Conservation (phyloP, 1,140 invertebrate genomes). For the Aplysia californica region DNA sequence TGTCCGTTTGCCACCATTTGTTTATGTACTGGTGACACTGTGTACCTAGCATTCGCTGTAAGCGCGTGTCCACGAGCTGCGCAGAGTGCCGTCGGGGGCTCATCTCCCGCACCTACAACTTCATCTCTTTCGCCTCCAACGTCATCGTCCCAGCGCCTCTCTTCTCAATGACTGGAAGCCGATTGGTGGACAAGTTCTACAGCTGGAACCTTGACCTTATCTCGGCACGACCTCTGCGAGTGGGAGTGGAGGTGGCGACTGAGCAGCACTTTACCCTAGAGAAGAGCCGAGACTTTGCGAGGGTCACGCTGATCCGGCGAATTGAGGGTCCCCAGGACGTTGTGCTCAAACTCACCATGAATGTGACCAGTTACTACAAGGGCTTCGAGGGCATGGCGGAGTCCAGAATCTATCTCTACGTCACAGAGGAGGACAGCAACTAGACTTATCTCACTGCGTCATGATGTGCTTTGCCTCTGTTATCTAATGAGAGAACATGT, state of each 20-base stretch:
- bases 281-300: slow-evolving; percentile 73
- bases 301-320: slow-evolving; percentile 77
- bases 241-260: slow-evolving; percentile 42
- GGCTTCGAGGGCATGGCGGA: slow-evolving; percentile 79
- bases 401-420: slow-evolving; percentile 85
- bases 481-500: no score
- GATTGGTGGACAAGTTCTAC: slow-evolving; percentile 75
- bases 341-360: slow-evolving; percentile 87
- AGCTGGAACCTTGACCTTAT: slow-evolving; percentile 81
- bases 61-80: slow-evolving; percentile 77
- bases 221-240: slow-evolving; percentile 39
- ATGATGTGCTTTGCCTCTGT: no score
- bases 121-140: slow-evolving; percentile 88
- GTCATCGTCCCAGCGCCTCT: slow-evolving; percentile 81
- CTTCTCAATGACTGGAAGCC: slow-evolving; percentile 86
- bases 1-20: no score
- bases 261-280: slow-evolving; percentile 51
- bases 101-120: slow-evolving; percentile 89
- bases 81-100: slow-evolving; percentile 80
- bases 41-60: slow-evolving; percentile 75
- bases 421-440: slow-evolving; percentile 78
- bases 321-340: slow-evolving; percentile 90
- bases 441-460: no score
- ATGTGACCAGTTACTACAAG: slow-evolving; percentile 70
- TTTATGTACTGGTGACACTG: no score